Evolutionary conservation across 2,113 vertebrate species (phyloP), one percentile per base, ranked within the genome.

Genomic region (Hassar affinis): DNA sequence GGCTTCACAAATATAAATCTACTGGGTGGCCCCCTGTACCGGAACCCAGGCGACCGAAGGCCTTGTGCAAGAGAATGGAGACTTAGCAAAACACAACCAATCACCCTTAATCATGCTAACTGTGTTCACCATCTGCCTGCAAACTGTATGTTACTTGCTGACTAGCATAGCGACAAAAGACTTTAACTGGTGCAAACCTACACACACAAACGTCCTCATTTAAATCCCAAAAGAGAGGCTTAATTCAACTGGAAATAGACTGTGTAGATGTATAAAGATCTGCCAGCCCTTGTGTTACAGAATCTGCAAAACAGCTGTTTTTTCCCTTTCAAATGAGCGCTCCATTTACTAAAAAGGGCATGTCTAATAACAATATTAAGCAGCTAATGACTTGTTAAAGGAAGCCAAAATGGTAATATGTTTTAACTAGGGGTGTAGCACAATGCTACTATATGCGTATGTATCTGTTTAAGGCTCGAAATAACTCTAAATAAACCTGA

Each of bases 1-100:
- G 85, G 83, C 83, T 86, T 90, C 87, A 79, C 84, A 90, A 83
- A 87, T 86, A 89, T 88, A 93, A 87, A 89, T 93, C 90, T 92
- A 88, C 88, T 87, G 90, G 91, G 91, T 91, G 91, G 92, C 88
- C 93, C 89, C 71, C 74, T 85, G 35, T 57, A n/a, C 38, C 18
- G 33, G 47, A 42, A 78, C 80, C 59, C 82, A 74, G 85, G 77
- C 61, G 27, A 56, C 47, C 54, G 35, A 71, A 71, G 66, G 56
- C 22, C 17, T 64, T 56, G 80, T 62, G 54, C 47, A 35, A 84
- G 75, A 47, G 25, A 79, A 69, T 45, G 20, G 17, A 79, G 47
- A 51, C 18, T 66, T 76, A 56, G 18, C 33, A 74, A 78, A 51
- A 54, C 59, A 69, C 82, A 69, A 78, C 74, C 75, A 68, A 25